phyloP scores from a whole-genome alignment of 2,888 invertebrate genomes.

The Aleiodes alternator region DNA sequence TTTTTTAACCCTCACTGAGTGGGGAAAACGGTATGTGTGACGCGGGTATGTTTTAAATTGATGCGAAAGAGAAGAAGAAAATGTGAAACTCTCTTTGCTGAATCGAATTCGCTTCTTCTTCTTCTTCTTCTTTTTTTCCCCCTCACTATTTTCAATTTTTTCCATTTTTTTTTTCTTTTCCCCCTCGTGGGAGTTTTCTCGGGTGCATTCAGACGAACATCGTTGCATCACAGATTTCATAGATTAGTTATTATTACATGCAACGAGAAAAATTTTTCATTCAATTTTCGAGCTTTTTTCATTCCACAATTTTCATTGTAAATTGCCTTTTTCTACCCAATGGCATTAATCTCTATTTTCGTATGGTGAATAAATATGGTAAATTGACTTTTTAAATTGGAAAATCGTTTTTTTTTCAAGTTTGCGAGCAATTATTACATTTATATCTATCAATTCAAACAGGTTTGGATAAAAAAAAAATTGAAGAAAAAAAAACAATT shows the following conservation, averaged over 20 bases:
- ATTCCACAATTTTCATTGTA: not conserved
- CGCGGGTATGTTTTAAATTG: conserved; percentile 27
- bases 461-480: not conserved
- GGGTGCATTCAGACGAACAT: not conserved
- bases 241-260: not conserved
- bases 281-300: not conserved
- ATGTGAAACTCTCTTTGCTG: conserved; percentile 14
- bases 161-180: not conserved
- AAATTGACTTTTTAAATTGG: no score
- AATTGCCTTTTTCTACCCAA: no score
- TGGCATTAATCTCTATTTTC: no score
- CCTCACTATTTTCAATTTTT: not conserved
- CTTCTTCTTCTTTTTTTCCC: not conserved
- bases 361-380: no score
- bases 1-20: conserved; percentile 26
- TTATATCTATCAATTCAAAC: not conserved
- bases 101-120: conserved; percentile 11
- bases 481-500: not conserved
- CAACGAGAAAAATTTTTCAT: not conserved
- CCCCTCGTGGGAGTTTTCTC: no score
- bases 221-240: no score
- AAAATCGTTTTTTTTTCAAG: no score
- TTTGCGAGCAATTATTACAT: not conserved
- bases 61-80: conserved; percentile 19
- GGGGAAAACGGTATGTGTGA: conserved; percentile 28